Conservation (phyloP, 2,797 vertebrate species). For the Apodemus agrarius region DNA sequence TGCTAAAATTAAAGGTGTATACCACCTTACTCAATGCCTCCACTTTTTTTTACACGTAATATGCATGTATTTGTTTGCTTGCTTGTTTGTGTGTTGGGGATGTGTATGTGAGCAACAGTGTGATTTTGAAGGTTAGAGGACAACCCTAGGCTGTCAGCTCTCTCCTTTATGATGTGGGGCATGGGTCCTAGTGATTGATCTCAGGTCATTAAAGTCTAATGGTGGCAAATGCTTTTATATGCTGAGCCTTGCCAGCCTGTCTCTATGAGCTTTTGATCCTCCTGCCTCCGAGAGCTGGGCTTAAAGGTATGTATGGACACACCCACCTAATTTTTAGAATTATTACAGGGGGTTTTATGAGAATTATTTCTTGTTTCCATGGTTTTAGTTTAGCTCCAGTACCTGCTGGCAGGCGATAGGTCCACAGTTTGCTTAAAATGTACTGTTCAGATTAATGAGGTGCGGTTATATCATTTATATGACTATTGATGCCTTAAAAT, state of each 20-base stretch:
- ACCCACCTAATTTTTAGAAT: slow-evolving; percentile 8
- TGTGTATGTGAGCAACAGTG: background rate
- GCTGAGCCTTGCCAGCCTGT: too few relatives aligned
- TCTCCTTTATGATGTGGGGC: background rate
- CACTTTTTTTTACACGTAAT: background rate
- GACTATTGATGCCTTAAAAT: slow-evolving; percentile 39
- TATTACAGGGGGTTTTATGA: slow-evolving; percentile 23
- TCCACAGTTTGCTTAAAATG: slow-evolving; percentile 29
- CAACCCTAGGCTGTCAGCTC: too few relatives aligned
- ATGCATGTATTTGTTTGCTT: background rate
- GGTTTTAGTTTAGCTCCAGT: slow-evolving; percentile 11
- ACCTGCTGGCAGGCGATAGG: background rate
- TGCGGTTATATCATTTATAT: slow-evolving; percentile 42
- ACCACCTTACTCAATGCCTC: background rate
- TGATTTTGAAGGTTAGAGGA: background rate
- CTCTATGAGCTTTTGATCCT: background rate
- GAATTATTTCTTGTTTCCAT: slow-evolving; percentile 33
- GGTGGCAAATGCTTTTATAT: background rate
- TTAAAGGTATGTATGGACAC: background rate
- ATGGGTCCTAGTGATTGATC: background rate
- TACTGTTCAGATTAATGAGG: slow-evolving; percentile 36
- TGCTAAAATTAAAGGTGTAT: background rate
- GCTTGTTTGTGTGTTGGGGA: background rate
- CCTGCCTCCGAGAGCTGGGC: background rate
- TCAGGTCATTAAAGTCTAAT: background rate